These are phyloP conservation scores for Aspiorhynchus laticeps DNA, from an alignment of 2,113 vertebrate species.

Conservation along the genomic window DNA sequence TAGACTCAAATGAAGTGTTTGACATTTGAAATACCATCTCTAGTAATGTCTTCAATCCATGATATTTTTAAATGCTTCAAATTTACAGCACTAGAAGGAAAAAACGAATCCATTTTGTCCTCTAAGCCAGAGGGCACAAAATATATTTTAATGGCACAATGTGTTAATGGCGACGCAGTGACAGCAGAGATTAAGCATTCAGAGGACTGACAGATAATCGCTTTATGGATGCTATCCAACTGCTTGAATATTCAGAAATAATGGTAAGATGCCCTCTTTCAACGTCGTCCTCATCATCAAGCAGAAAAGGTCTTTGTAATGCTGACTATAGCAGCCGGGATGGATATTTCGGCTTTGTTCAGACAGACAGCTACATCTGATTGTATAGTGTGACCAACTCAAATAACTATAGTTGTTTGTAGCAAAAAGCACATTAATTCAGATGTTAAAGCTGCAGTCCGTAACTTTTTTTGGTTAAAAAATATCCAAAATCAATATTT, in stretches of 20 bases:
- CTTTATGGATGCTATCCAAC: slow-evolving; percentile 45
- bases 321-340: not conserved
- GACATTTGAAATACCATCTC: slow-evolving; percentile 17
- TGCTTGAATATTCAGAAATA: slow-evolving; percentile 53
- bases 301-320: slow-evolving; percentile 1
- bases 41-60: not conserved
- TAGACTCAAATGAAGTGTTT: slow-evolving; percentile 15
- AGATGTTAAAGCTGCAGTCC: too few species aligned
- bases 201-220: slow-evolving; percentile 54
- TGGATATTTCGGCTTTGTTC: too few species aligned
- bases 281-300: not conserved
- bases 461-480: too few species aligned
- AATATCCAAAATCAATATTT: too few species aligned
- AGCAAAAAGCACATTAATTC: not conserved
- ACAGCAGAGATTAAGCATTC: slow-evolving; percentile 39
- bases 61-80: slow-evolving; percentile 5
- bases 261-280: slow-evolving; percentile 49
- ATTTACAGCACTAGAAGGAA: not conserved
- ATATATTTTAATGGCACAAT: slow-evolving; percentile 46
- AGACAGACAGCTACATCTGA: too few species aligned
- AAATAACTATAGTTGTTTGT: not conserved
- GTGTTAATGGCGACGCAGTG: slow-evolving; percentile 33
- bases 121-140: slow-evolving; percentile 50
- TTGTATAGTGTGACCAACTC: not conserved
- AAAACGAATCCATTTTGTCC: slow-evolving; percentile 34